These are phyloP conservation scores for Diogma glabrata DNA, from an alignment of 2,888 invertebrate genomes.

Conservation along the genomic window DNA sequence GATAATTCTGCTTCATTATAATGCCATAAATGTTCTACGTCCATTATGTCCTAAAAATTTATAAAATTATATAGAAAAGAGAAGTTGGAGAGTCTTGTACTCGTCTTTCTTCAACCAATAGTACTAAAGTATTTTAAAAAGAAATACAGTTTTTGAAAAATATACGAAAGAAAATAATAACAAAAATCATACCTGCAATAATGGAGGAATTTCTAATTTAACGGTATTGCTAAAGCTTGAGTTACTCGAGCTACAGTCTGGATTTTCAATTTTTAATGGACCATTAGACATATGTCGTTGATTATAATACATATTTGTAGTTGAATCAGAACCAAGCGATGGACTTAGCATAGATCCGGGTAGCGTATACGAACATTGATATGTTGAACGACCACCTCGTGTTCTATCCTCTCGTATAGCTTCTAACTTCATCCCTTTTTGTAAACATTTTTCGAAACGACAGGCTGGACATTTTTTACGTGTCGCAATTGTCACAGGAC, in stretches of 20 bases:
- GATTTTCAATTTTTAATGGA: slow-evolving; percentile 42
- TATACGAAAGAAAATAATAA: not conserved
- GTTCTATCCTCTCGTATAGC: slow-evolving; percentile 93
- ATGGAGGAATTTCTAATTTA: slow-evolving; percentile 44
- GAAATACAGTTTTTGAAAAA: too few species aligned
- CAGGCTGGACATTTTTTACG: slow-evolving; percentile 96
- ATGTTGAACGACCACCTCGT: slow-evolving; percentile 89
- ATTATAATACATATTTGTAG: slow-evolving; percentile 28
- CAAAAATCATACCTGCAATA: slow-evolving; percentile 48
- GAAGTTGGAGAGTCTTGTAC: not conserved
- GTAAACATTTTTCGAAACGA: slow-evolving; percentile 88
- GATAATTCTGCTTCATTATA: slow-evolving; percentile 75
- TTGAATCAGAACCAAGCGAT: slow-evolving; percentile 38
- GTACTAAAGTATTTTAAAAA: too few species aligned
- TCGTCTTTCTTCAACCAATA: too few species aligned
- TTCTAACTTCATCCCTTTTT: slow-evolving; percentile 94
- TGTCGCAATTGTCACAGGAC: slow-evolving; percentile 85
- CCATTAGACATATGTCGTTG: slow-evolving; percentile 36
- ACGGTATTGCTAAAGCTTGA: slow-evolving; percentile 29
- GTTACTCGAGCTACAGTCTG: slow-evolving; percentile 26
- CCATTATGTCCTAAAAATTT: slow-evolving; percentile 73
- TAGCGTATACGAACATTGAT: slow-evolving; percentile 86
- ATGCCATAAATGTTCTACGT: slow-evolving; percentile 92
- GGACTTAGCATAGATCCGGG: slow-evolving; percentile 53
- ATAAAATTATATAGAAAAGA: slow-evolving; percentile 9